Conservation (phyloP, 2,797 vertebrate genomes). For the Coluber constrictor region DNA sequence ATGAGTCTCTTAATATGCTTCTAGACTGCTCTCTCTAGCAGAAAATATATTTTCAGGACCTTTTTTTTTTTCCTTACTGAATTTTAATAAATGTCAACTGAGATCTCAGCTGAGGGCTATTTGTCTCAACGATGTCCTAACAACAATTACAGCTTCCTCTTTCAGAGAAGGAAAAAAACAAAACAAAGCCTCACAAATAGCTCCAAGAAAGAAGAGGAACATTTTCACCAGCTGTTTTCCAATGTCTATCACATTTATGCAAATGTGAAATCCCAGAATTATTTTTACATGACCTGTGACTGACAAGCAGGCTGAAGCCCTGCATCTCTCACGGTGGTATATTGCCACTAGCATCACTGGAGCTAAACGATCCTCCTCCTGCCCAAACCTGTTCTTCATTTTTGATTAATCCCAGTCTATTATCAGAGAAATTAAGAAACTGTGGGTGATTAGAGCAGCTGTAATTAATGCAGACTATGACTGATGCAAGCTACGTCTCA, state of each 20-base stretch:
- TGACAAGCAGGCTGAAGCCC: not conserved
- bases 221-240: slow-evolving; percentile 23
- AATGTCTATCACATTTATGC: slow-evolving; percentile 23
- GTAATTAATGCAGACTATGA: not conserved
- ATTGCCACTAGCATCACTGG: not conserved
- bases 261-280: slow-evolving; percentile 25
- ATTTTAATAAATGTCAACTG: slow-evolving; percentile 31
- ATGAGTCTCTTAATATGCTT: not conserved
- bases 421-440: not conserved
- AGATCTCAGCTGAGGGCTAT: slow-evolving; percentile 1
- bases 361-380: not conserved
- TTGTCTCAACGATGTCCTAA: slow-evolving; percentile 12
- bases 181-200: slow-evolving; percentile 2
- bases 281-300: slow-evolving; percentile 8
- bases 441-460: not conserved
- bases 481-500: too few relatives aligned
- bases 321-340: not conserved
- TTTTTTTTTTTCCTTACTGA: not conserved
- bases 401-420: not conserved
- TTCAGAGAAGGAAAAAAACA: not conserved
- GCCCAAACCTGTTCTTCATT: not conserved
- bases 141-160: slow-evolving; percentile 12
- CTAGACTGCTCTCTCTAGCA: not conserved
- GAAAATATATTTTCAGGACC: not conserved
- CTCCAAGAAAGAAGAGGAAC: not conserved